These are phyloP conservation scores for Falco punctatus DNA, from an alignment of 2,113 vertebrate genomes.

Conservation along the genomic window DNA sequence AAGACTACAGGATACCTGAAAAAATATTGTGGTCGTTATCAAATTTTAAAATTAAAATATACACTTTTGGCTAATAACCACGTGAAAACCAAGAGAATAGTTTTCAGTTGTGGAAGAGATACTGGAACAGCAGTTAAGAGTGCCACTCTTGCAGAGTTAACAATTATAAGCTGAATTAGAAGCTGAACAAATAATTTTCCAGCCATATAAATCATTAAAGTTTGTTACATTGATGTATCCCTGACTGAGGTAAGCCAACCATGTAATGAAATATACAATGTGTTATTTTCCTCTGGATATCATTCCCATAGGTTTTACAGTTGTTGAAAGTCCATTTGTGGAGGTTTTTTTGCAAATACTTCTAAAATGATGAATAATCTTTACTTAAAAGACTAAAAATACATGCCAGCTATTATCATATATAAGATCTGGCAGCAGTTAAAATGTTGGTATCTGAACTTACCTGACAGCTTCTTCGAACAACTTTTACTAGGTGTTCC, in stretches of 20 bases:
- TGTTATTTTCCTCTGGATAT: neutral
- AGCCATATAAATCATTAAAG: neutral
- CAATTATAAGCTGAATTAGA: neutral
- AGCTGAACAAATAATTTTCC: neutral
- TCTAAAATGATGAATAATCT: conserved; percentile 24
- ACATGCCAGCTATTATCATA: neutral
- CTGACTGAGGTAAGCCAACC: neutral
- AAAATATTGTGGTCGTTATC: neutral
- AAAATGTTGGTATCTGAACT: neutral
- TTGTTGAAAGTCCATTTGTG: neutral
- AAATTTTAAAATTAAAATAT: neutral
- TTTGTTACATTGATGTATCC: neutral
- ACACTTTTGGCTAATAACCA: neutral
- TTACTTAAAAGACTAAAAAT: conserved; percentile 32
- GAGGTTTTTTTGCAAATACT: neutral
- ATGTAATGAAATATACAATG: neutral
- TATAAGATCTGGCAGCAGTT: neutral
- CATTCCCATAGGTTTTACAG: neutral
- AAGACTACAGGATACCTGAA: neutral
- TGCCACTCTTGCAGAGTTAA: neutral
- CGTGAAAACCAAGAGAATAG: neutral
- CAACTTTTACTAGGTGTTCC: neutral
- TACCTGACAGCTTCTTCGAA: neutral
- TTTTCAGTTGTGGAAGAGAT: neutral
- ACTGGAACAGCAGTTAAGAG: neutral